Base-by-base conservation (phyloP, 2,113 vertebrate genomes). In the Barbus barbus region DNA sequence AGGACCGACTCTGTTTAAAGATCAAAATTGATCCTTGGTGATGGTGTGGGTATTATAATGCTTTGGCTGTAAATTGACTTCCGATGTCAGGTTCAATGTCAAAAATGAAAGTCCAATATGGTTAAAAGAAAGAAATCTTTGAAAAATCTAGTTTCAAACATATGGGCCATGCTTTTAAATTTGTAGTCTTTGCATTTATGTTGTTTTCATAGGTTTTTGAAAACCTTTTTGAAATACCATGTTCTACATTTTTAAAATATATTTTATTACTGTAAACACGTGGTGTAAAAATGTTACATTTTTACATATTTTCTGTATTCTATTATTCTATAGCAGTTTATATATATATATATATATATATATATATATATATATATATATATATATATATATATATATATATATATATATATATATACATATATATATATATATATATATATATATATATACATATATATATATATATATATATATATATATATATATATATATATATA, bases 61-160 rank as follows among this genome's bases (percentile, higher is more conserved):
- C 20, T n/a, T 41, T n/a, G 31, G 5, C 16, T 69, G 65, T 33
- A 5, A 33, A 36, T 36, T 38, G 20, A 41, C 22, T n/a, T n/a
- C n/a, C n/a, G n/a, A n/a, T n/a, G n/a, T n/a, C 69, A 44, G 36
- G 38, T 38, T 73, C 69, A 73, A 24, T 72, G 69, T 72, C 22
- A 72, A 72, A 41, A 7, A 24, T n/a, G 11, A 14, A 7, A 18
- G 22, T 72, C 36, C 36, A n/a, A 13, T 1, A 72, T 36, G 7
- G 9, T 20, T 69, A 22, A 22, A 69, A 22, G 9, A 2, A 14
- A 41, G 12, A 72, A 13, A 38, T 38, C 14, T 38, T 18, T 38
- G 20, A 22, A 14, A 38, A 41, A 11, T 71, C 9, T 71, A 41
- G 11, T 71, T 36, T 71, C 4, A n/a, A 13, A n/a, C 67, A 71